A percentile compares a stretch with the other conserved stretches of the same genome.
phyloP scores from a whole-genome alignment of 2,113 vertebrate species.

The Ictalurus punctatus region DNA sequence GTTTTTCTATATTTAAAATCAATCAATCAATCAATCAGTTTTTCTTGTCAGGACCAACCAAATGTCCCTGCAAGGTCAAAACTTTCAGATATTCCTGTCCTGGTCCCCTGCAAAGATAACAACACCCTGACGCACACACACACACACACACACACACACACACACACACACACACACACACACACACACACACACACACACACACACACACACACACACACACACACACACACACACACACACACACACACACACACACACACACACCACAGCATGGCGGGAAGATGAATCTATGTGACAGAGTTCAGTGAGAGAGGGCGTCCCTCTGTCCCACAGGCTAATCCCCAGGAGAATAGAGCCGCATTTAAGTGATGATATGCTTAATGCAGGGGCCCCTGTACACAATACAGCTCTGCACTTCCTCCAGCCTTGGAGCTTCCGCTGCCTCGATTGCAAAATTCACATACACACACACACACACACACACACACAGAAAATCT shows the following conservation, averaged over 20 bases:
- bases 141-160: not conserved
- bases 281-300: conserved; percentile 75
- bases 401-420: conserved; percentile 68
- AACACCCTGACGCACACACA: not conserved
- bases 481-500: not conserved
- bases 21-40: not conserved
- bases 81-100: not conserved
- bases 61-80: not conserved
- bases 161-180: conserved; percentile 3
- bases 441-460: conserved; percentile 66
- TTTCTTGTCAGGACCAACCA: not conserved
- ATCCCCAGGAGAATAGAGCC: conserved; percentile 71
- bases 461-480: conserved; percentile 43
- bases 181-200: not conserved
- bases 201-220: not conserved
- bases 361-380: conserved; percentile 69
- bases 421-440: conserved; percentile 70
- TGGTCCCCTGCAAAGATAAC: not conserved
- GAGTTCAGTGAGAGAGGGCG: conserved; percentile 59
- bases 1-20: no score
- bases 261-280: conserved; percentile 12
- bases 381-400: conserved; percentile 67
- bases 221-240: not conserved
- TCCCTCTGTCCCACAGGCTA: conserved; percentile 60
- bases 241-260: conserved; percentile 3